Base-by-base conservation (phyloP, 2,113 vertebrate species). In the Meriones unguiculatus region DNA sequence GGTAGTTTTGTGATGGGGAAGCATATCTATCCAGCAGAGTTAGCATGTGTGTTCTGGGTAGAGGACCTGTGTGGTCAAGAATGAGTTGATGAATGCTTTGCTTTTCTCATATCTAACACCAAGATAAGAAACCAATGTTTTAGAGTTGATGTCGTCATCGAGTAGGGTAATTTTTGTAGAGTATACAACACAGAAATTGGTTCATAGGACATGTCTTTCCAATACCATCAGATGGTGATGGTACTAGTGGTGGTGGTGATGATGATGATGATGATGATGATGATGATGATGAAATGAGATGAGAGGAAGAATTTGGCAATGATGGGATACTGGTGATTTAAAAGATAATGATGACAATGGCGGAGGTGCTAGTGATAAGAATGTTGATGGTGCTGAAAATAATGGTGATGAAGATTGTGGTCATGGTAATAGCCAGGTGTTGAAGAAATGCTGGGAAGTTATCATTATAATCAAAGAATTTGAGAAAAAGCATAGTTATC, bases 91-190 rank as follows among this genome's bases (percentile, higher is more conserved):
- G 20, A 80, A 59, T 54, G 41, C 62, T 62, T 88, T 46, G 2
- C 1, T 87, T 93, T 94, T 90, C 50, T 94, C 38, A 57, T 87
- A 28, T 87, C 2, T 82, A 57, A 95, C 59, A 88, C 5, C 46
- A 20, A 94, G 90, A 95, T 73, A 46, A 90, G 22, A 96, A 76
- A 59, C 59, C 41, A 22, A 72, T n/a, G 69, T 69, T 86, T 89
- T 17, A 59, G 75, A 93, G 35, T 41, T 52, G 30, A 77, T 38
- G 24, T 24, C 28, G 59, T 57, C 54, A 65, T 52, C 38, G 81
- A 90, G 22, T 9, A 20, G 94, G 24, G 67, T 46, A 69, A 57
- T 67, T 24, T 18, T 57, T 90, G 28, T 52, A 35, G 88, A 91
- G 35, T 64, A 18, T 7, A 84, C 17, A 70, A 88, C 15, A 18